A percentile compares a stretch with the other conserved stretches of the same genome.
These are phyloP conservation scores for Sebastes matsubarae DNA, from an alignment of 2,797 vertebrate species.

Conservation along the genomic window DNA sequence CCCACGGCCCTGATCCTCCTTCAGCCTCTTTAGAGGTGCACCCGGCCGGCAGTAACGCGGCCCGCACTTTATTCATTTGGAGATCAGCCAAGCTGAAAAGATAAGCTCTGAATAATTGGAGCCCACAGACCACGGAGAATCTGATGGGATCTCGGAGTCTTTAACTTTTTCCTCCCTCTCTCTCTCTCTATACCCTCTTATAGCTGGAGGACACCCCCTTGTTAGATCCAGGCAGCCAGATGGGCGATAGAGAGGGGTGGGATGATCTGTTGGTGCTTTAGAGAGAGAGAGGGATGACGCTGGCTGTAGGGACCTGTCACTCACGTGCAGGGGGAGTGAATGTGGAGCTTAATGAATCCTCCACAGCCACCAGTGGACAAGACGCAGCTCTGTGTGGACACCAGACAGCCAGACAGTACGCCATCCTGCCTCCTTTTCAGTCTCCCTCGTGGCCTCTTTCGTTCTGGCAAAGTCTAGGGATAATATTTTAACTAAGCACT, in stretches of 20 bases:
- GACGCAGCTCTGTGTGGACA: conserved; percentile 76
- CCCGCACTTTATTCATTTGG: conserved; percentile 90
- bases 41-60: conserved; percentile 89
- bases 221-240: conserved; percentile 85
- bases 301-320: conserved; percentile 84
- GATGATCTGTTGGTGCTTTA: conserved; percentile 79
- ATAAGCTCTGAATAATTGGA: conserved; percentile 98
- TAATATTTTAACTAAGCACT: neutral
- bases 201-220: conserved; percentile 76
- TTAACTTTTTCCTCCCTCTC: conserved; percentile 74
- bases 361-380: conserved; percentile 85
- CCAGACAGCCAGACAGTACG: conserved; percentile 72
- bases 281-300: conserved; percentile 73
- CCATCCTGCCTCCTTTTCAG: conserved; percentile 69
- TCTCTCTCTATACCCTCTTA: conserved; percentile 72
- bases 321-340: conserved; percentile 79
- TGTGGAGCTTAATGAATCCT: conserved; percentile 78
- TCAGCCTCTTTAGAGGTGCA: conserved; percentile 88
- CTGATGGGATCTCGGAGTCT: conserved; percentile 81
- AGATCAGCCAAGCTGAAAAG: conserved; percentile 90
- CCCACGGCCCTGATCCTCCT: conserved; percentile 85
- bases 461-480: neutral
- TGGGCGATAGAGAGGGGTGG: conserved; percentile 85
- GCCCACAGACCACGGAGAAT: conserved; percentile 89
- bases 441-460: conserved; percentile 35